These are phyloP conservation scores for Chrosomus eos DNA, from an alignment of 2,797 vertebrate species.

Conservation along the genomic window DNA sequence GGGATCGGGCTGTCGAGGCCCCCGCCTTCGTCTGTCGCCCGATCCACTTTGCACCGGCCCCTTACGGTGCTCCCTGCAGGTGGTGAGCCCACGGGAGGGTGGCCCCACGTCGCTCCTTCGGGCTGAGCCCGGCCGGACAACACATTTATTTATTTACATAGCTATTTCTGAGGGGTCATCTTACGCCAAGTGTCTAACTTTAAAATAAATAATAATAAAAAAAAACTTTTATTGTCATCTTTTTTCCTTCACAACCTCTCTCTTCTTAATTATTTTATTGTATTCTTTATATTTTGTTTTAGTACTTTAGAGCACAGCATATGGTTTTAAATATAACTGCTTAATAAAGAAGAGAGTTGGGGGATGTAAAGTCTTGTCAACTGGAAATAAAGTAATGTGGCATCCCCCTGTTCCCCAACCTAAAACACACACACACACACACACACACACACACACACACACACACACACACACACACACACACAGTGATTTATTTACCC, in stretches of 20 bases:
- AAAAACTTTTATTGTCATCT: neutral
- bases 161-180: neutral
- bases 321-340: neutral
- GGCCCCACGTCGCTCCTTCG: too few species aligned
- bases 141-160: neutral
- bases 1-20: too few species aligned
- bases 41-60: too few species aligned
- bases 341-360: conserved; percentile 32
- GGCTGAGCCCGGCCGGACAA: too few species aligned
- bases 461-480: conserved; percentile 54
- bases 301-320: neutral
- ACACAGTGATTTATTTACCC: conserved; percentile 72
- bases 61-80: too few species aligned
- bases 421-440: conserved; percentile 51
- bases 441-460: conserved; percentile 46
- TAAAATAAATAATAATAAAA: neutral
- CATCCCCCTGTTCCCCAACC: conserved; percentile 73
- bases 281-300: neutral
- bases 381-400: conserved; percentile 83
- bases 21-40: too few species aligned
- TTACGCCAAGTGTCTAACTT: neutral
- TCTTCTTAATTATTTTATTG: neutral
- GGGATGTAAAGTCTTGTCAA: conserved; percentile 76
- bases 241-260: neutral
- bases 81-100: too few species aligned